A percentile compares a stretch with the other conserved stretches of the same genome.
Conservation (phyloP, 2,113 vertebrate genomes). For the Phaethornis superciliosus region DNA sequence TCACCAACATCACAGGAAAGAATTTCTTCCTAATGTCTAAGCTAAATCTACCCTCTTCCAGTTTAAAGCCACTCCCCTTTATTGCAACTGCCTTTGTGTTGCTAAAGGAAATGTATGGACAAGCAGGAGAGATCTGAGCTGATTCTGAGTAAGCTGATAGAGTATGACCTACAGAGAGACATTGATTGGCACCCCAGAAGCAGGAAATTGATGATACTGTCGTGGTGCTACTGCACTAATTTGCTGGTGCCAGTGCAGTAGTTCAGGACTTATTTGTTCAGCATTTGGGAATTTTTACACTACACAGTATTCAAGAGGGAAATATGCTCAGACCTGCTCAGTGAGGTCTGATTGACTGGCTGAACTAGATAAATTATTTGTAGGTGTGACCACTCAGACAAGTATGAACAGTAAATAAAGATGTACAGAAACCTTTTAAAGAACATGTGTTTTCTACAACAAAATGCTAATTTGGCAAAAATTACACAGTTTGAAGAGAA, state of each 20-base stretch:
- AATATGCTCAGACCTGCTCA: background rate
- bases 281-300: background rate
- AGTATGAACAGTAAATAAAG: background rate
- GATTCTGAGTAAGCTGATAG: background rate
- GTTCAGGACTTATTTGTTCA: background rate
- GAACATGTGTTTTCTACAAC: background rate
- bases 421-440: background rate
- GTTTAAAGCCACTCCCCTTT: no score
- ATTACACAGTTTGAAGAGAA: background rate
- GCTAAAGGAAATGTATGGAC: background rate
- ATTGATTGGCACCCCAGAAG: background rate
- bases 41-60: no score
- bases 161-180: background rate
- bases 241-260: background rate
- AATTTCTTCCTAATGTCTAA: no score
- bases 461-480: background rate
- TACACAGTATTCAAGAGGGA: background rate
- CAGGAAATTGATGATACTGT: background rate
- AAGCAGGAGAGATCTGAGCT: background rate
- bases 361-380: background rate
- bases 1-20: no score
- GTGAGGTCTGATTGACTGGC: background rate
- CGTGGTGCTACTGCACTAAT: background rate
- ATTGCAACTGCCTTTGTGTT: background rate
- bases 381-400: background rate